Conservation (phyloP, 2,113 vertebrate genomes). For the Sapayoa aenigma region DNA sequence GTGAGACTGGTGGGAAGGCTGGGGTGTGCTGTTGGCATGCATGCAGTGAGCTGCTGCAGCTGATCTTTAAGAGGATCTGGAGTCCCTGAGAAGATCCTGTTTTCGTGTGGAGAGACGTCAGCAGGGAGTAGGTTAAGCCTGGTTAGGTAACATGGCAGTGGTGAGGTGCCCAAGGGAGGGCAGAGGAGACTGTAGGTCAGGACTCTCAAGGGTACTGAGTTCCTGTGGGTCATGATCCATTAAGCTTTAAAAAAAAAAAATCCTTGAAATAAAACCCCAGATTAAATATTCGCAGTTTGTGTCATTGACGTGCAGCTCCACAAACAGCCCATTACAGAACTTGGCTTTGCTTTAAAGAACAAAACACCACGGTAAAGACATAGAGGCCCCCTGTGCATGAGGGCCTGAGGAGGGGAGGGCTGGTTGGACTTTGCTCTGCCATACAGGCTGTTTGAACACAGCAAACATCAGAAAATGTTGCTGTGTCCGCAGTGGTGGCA, state of each 20-base stretch:
- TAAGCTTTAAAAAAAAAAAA: neutral
- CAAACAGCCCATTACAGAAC: neutral
- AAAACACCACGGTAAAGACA: fast-evolving
- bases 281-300: neutral
- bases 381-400: neutral
- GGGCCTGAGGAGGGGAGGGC: neutral
- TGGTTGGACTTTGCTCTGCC: neutral
- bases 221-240: neutral
- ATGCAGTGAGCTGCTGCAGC: neutral
- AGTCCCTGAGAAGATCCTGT: neutral
- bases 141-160: slow-evolving; percentile 30
- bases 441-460: neutral
- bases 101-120: slow-evolving; percentile 8
- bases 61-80: slow-evolving; percentile 43
- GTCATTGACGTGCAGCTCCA: neutral
- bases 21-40: neutral
- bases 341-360: neutral
- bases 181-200: neutral
- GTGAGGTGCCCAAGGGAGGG: neutral
- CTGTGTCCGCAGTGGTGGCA: neutral
- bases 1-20: neutral
- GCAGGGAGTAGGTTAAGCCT: slow-evolving; percentile 52
- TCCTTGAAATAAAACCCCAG: neutral
- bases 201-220: neutral
- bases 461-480: neutral